Conservation (phyloP, 2,888 invertebrate genomes). For the Perdita meconis region DNA sequence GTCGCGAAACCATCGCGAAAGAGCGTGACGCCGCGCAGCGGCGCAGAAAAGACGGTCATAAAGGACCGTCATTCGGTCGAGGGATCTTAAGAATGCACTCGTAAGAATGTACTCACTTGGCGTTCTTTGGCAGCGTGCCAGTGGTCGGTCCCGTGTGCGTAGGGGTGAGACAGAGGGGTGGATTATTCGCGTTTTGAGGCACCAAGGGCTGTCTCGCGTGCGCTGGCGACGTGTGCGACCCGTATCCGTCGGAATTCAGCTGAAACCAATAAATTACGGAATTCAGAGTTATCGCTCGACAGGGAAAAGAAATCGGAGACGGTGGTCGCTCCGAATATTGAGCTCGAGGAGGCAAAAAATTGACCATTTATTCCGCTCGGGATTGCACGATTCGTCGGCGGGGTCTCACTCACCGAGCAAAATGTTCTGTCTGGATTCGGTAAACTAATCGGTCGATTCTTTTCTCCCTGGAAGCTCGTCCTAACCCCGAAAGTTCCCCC, state of each 20-base stretch:
- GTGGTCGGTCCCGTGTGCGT: slow-evolving; percentile 85
- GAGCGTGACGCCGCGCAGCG: slow-evolving; percentile 5
- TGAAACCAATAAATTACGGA: slow-evolving; percentile 79
- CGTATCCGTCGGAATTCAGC: slow-evolving; percentile 95
- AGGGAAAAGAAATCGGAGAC: not conserved
- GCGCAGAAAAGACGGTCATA: slow-evolving; percentile 12
- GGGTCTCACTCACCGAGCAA: not conserved
- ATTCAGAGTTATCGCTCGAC: not conserved
- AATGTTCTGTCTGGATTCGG: not conserved
- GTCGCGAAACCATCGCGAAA: slow-evolving; percentile 1
- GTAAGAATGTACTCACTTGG: slow-evolving; percentile 90
- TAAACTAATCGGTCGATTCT: slow-evolving; percentile 23
- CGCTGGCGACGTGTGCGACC: slow-evolving; percentile 93
- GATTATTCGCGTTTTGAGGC: slow-evolving; percentile 87
- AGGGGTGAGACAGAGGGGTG: slow-evolving; percentile 81
- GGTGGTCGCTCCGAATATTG: not conserved
- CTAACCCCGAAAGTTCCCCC: not conserved
- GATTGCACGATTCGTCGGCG: slow-evolving; percentile 13
- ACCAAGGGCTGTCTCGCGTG: slow-evolving; percentile 90
- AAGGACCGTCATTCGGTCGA: slow-evolving; percentile 2
- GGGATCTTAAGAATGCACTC: slow-evolving; percentile 55
- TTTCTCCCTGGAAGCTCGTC: slow-evolving; percentile 3
- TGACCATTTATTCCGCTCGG: not conserved
- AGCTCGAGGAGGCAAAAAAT: slow-evolving; percentile 1
- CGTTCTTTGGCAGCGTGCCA: slow-evolving; percentile 91